Evolutionary conservation across 64 coral and sea anemone species (phyloP).

Genomic region (Cladopsammia gracilis): DNA sequence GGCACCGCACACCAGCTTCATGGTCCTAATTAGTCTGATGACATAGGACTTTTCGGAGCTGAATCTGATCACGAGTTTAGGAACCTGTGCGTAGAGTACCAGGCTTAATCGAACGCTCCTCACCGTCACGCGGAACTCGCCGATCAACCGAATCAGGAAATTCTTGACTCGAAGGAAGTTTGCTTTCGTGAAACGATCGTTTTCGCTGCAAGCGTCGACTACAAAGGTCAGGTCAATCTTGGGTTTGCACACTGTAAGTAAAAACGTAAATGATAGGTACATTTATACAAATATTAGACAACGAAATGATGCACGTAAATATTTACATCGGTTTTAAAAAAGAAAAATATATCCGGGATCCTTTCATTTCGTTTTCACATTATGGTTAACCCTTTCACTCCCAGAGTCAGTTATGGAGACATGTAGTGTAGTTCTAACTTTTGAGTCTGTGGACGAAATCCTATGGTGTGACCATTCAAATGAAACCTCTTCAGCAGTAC

Average conservation of each 20-base stretch:
- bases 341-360: no score
- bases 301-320: not conserved
- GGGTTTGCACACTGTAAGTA: slow-evolving; percentile 52
- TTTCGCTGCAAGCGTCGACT: slow-evolving; percentile 59
- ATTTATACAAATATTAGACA: no score
- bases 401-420: no score
- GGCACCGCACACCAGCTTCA: slow-evolving; percentile 60
- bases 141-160: slow-evolving; percentile 52
- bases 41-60: slow-evolving; percentile 44
- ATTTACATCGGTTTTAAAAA: no score
- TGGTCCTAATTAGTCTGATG: slow-evolving; percentile 40
- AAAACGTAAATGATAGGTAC: not conserved
- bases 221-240: slow-evolving; percentile 64
- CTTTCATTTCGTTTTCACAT: no score
- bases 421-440: no score
- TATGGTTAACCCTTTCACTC: no score
- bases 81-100: slow-evolving; percentile 37
- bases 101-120: slow-evolving; percentile 54
- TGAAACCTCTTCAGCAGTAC: no score
- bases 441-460: no score
- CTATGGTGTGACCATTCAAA: no score
- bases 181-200: slow-evolving; percentile 55
- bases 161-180: slow-evolving; percentile 76
- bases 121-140: slow-evolving; percentile 10
- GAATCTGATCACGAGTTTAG: slow-evolving; percentile 46